Evolutionary conservation across 1,140 invertebrate species (phyloP).

Genomic region (Calephelis virginiensis): DNA sequence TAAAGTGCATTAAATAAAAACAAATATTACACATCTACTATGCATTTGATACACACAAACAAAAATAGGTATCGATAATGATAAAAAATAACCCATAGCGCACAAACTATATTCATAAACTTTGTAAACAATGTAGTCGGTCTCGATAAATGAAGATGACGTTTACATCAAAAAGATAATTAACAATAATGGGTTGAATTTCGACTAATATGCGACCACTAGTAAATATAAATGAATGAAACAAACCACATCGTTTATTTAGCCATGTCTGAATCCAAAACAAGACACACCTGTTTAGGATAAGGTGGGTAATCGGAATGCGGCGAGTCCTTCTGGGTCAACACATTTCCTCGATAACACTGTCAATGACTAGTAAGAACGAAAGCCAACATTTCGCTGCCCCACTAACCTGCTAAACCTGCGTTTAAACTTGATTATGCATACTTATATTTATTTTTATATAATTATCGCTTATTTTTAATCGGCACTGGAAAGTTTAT

Average conservation of each 20-base stretch:
- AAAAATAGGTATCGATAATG: no score
- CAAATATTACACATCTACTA: no score
- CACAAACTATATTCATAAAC: no score
- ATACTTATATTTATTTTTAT: conserved; percentile 22
- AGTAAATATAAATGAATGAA: no score
- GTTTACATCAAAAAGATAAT: no score
- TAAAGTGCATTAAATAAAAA: no score
- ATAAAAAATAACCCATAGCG: no score
- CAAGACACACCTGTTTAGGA: conserved; percentile 21
- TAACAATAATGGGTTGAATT: no score
- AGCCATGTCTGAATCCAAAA: conserved; percentile 19
- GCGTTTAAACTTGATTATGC: conserved; percentile 17
- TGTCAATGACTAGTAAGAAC: conserved; percentile 56
- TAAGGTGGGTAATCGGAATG: conserved; percentile 50
- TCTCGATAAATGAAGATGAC: no score
- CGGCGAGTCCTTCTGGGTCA: conserved; percentile 62
- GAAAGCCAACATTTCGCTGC: conserved; percentile 66
- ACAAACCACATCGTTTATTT: conserved; percentile 1
- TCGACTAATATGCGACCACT: no score
- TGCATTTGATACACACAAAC: no score
- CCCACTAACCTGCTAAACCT: conserved; percentile 51
- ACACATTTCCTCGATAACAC: conserved; percentile 41
- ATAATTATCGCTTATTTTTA: conserved; percentile 27
- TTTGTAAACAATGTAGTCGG: no score
- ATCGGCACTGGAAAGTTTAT: conserved; percentile 5